phyloP scores from a whole-genome alignment of 1,140 invertebrate species.

The Zaprionus inermis region DNA sequence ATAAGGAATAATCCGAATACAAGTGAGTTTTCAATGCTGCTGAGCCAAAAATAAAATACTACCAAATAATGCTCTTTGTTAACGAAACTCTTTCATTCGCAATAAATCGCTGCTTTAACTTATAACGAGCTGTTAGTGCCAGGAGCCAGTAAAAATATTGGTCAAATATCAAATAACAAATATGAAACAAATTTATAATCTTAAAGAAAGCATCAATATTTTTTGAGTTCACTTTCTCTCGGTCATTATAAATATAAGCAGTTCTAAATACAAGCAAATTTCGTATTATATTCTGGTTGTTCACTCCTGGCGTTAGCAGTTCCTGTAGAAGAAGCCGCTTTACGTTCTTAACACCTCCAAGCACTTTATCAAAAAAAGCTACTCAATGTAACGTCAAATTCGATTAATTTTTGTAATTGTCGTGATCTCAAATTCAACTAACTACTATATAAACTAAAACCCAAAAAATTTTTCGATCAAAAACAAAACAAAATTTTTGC shows the following conservation, averaged over 20 bases:
- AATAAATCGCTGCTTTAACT: constrained; percentile 23
- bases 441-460: constrained; percentile 5
- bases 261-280: neutral
- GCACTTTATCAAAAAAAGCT: constrained; percentile 12
- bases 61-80: constrained; percentile 45
- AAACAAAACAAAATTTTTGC: constrained; percentile 59
- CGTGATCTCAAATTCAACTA: constrained; percentile 8
- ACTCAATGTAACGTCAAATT: constrained; percentile 24
- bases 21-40: constrained; percentile 81
- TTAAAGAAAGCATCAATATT: no score
- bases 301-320: constrained; percentile 11
- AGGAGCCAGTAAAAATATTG: neutral
- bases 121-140: constrained; percentile 4
- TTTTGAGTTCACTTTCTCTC: neutral
- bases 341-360: constrained; percentile 18
- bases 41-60: constrained; percentile 30
- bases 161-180: neutral
- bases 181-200: neutral
- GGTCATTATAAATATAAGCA: neutral
- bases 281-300: neutral
- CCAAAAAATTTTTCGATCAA: constrained; percentile 9
- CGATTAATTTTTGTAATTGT: neutral
- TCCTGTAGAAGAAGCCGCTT: constrained; percentile 7
- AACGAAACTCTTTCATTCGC: constrained; percentile 32
- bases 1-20: constrained; percentile 85